These are phyloP conservation scores for Panurus biarmicus DNA, from an alignment of 2,113 vertebrate genomes.

Conservation along the genomic window DNA sequence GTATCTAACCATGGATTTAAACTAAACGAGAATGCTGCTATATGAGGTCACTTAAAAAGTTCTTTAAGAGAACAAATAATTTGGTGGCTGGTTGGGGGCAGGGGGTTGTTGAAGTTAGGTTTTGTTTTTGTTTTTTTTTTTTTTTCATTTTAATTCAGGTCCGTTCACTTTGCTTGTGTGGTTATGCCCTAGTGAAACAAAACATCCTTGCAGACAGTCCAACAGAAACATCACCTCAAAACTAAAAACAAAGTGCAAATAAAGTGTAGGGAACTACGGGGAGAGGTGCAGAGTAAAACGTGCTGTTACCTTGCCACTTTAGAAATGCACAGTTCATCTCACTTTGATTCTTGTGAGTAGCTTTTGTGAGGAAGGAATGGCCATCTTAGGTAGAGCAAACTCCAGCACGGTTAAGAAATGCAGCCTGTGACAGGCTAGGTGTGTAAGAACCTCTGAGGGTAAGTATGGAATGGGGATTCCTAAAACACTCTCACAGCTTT, in stretches of 20 bases:
- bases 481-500: not conserved
- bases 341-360: not conserved
- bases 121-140: too few species aligned
- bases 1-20: not conserved
- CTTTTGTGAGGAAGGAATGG: not conserved
- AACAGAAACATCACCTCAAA: not conserved
- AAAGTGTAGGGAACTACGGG: not conserved
- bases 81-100: not conserved
- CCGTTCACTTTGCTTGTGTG: not conserved
- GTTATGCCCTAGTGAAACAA: not conserved
- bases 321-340: rapidly evolving
- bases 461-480: not conserved
- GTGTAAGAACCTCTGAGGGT: not conserved
- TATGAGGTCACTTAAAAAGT: not conserved
- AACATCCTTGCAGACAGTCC: not conserved
- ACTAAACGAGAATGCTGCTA: not conserved
- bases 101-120: rapidly evolving
- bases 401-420: not conserved
- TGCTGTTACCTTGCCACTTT: not conserved
- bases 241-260: not conserved
- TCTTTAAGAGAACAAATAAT: not conserved
- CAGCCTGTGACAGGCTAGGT: not conserved
- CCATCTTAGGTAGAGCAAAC: not conserved
- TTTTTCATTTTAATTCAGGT: not conserved
- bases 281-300: not conserved